Conservation (phyloP, 2,888 invertebrate genomes). For the Gymnosoma rotundatum region DNA sequence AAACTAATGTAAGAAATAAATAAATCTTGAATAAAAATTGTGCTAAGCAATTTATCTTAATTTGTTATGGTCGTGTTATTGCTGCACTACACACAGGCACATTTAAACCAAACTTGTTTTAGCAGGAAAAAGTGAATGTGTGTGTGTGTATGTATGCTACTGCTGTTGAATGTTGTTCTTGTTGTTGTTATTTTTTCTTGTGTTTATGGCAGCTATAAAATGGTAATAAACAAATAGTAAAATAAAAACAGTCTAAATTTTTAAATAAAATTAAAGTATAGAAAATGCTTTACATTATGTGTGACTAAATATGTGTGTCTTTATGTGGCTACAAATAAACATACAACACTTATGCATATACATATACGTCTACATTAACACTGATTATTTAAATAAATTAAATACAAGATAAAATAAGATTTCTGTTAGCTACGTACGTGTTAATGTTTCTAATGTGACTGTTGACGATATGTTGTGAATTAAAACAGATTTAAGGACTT, state of each 20-base stretch:
- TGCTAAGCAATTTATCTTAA: constrained; percentile 1
- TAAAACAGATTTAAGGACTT: constrained; percentile 54
- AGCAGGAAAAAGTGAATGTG: neutral
- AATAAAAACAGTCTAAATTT: constrained; percentile 28
- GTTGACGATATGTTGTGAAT: constrained; percentile 52
- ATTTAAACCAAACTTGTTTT: no score
- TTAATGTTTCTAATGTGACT: constrained; percentile 35
- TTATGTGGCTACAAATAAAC: no score
- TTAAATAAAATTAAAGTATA: constrained; percentile 52
- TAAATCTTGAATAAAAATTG: neutral
- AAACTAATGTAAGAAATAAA: constrained; percentile 14
- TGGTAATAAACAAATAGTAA: constrained; percentile 4
- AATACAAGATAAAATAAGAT: neutral
- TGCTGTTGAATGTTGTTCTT: constrained; percentile 24
- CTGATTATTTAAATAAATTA: neutral
- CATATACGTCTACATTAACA: no score
- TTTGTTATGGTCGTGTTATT: neutral
- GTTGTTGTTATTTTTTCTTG: neutral
- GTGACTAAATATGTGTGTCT: no score
- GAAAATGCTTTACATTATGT: constrained; percentile 29
- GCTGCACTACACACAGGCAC: neutral
- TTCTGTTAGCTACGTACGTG: neutral
- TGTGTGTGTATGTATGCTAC: neutral
- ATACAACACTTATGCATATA: no score
- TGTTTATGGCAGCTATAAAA: constrained; percentile 13